Evolutionary conservation across 2,113 vertebrate species (phyloP), one percentile per base, ranked within the genome.

Genomic region (Morone chrysops): DNA sequence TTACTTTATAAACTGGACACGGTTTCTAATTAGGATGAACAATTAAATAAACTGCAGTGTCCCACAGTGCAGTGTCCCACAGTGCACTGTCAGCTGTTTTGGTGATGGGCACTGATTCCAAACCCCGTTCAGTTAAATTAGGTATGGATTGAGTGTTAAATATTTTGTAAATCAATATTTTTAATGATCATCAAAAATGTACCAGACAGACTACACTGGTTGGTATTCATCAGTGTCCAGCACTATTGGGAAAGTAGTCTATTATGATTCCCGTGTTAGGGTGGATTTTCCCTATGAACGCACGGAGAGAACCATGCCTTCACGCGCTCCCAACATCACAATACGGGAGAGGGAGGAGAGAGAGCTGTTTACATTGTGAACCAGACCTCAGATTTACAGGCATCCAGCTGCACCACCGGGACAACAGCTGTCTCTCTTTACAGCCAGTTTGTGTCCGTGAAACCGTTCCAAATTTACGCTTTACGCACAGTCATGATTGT

Each of bases 401-500:
- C 56, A 70, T 61, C 82, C 83, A 72, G 54, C 85, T 70, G 54
- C 76, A 66, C 40, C 69, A n/a, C 25, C 5, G 70, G 70, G 67
- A 80, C 75, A 59, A 53, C 87, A 89, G 86, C 87, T 86, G 76
- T 12, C 18, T 57, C 70, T 11, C 59, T 7, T 50, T 51, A 14
- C 2, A 38, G 13, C 0, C 65, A 3, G 0, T 17, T 56, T 70
- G 7, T 66, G 8, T 65, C 17, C 36, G 22, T 8, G 4, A 0
- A 68, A 40, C 31, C 50, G 8, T 54, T 4, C 2, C 25, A n/a
- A 56, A 3, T 59, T 57, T 6, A 14, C 48, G 54, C 66, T 75
- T 87, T 80, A 91, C 88, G 77, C 85, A 80, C 82, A 57, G 89
- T 20, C 89, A 92, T 89, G 93, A 8, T 85, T 78, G 57, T 74